Percentiles rank a stretch among this genome's conserved stretches.
Evolutionary conservation across 2,888 invertebrate species (phyloP).

Genomic region (Galeopsomyia nigrocyanea): DNA sequence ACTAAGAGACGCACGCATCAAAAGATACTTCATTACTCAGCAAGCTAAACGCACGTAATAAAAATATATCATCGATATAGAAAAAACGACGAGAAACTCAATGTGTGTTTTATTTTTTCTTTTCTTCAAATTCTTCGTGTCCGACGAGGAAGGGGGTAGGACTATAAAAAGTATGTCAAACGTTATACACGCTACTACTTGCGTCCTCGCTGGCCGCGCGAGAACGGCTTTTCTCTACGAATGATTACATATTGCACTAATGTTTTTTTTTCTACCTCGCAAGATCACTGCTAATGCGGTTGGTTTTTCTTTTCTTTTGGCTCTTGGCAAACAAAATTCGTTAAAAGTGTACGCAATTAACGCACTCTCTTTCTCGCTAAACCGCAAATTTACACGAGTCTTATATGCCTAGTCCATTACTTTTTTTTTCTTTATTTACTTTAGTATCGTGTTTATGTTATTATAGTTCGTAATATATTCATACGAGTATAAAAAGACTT

Average conservation of each 20-base stretch:
- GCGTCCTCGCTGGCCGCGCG: slow-evolving; percentile 38
- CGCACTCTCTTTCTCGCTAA: slow-evolving; percentile 40
- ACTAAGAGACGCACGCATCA: slow-evolving; percentile 45
- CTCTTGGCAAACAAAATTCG: slow-evolving; percentile 36
- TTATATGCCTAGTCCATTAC: slow-evolving; percentile 38
- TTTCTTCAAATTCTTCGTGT: slow-evolving; percentile 37
- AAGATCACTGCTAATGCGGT: slow-evolving; percentile 30
- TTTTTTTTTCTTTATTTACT: slow-evolving; percentile 24
- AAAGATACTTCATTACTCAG: slow-evolving; percentile 21
- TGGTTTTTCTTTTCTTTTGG: slow-evolving; percentile 13
- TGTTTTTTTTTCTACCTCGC: slow-evolving; percentile 19
- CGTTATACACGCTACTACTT: slow-evolving; percentile 38
- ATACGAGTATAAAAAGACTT: slow-evolving; percentile 49
- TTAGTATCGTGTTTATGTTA: slow-evolving; percentile 41
- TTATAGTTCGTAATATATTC: slow-evolving; percentile 45
- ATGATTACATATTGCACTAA: slow-evolving; percentile 50
- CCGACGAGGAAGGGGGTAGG: slow-evolving; percentile 23
- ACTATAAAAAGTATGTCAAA: slow-evolving; percentile 48
- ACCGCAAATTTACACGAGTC: slow-evolving; percentile 47
- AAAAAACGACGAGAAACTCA: slow-evolving; percentile 34
- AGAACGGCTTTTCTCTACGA: slow-evolving; percentile 43
- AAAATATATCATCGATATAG: slow-evolving; percentile 23
- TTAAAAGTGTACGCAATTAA: slow-evolving; percentile 24
- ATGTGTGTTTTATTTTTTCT: too few species aligned
- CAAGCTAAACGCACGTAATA: slow-evolving; percentile 35